Conservation (phyloP, 2,113 vertebrate species). For the Ceuthmochares aereus region DNA sequence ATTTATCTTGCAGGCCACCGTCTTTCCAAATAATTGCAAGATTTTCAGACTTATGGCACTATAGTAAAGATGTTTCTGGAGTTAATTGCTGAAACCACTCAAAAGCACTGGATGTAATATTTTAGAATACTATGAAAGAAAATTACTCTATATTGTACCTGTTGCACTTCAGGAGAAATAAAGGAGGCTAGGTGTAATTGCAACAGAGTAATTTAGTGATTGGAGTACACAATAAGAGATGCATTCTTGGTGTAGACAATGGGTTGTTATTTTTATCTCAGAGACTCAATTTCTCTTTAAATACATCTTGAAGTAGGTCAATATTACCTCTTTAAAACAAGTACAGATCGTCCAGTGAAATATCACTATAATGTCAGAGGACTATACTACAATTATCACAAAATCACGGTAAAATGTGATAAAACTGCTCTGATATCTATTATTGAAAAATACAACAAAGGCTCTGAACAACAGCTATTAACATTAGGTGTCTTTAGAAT, state of each 20-base stretch:
- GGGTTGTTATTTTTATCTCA: not conserved
- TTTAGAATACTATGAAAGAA: not conserved
- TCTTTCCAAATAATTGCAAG: not conserved
- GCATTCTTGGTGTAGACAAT: not conserved
- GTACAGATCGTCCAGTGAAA: not conserved
- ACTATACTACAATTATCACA: not conserved
- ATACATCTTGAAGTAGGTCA: not conserved
- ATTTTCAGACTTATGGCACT: not conserved
- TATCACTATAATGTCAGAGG: not conserved
- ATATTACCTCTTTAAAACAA: not conserved
- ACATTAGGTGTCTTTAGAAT: not conserved
- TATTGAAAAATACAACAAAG: not conserved
- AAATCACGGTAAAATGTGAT: not conserved
- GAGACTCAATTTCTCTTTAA: not conserved
- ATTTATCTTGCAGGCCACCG: not conserved
- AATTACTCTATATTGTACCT: not conserved
- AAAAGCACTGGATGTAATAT: not conserved
- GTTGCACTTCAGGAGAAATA: not conserved
- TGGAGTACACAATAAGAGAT: not conserved
- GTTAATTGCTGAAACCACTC: not conserved
- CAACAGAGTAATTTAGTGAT: not conserved
- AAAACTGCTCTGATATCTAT: not conserved
- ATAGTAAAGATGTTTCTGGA: not conserved
- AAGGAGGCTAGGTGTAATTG: not conserved
- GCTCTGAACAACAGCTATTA: not conserved